Evolutionary conservation across 1,140 invertebrate species (phyloP).

Genomic region (Drosophila mauritiana): DNA sequence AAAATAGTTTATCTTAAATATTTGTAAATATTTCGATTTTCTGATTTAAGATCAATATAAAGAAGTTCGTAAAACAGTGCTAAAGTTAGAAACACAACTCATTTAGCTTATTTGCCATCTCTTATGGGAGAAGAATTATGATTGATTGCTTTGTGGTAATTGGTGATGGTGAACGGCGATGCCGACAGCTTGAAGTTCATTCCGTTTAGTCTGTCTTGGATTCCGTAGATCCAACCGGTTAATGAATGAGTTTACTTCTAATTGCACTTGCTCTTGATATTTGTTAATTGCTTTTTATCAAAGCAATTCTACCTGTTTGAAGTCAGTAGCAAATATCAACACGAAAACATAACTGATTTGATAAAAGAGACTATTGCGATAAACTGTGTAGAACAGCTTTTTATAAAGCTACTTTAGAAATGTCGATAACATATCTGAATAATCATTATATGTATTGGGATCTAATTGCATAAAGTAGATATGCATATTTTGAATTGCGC

Average conservation of each 20-base stretch:
- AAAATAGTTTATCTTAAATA: too few species aligned
- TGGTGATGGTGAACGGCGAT: neutral
- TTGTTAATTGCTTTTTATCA: conserved; percentile 18
- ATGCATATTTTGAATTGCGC: too few species aligned
- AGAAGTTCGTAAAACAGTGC: neutral
- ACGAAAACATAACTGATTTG: conserved; percentile 7
- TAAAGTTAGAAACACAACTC: conserved; percentile 1
- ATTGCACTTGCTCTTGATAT: conserved; percentile 29
- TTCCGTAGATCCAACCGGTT: conserved; percentile 19
- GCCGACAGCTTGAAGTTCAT: conserved; percentile 23
- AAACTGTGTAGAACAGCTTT: neutral
- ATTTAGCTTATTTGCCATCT: neutral
- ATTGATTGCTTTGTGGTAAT: conserved; percentile 30
- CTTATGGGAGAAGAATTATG: conserved; percentile 19
- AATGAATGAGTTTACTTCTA: conserved; percentile 27
- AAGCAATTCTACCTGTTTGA: conserved; percentile 6
- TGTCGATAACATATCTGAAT: conserved; percentile 12
- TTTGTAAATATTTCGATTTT: too few species aligned
- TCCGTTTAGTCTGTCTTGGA: conserved; percentile 10
- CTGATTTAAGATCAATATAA: too few species aligned
- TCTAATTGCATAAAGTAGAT: too few species aligned
- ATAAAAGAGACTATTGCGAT: conserved; percentile 19
- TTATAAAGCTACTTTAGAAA: neutral
- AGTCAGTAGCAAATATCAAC: conserved; percentile 1
- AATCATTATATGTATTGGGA: conserved; percentile 1